These are phyloP conservation scores for Tuta absoluta DNA, from an alignment of 2,888 invertebrate genomes.

Conservation along the genomic window DNA sequence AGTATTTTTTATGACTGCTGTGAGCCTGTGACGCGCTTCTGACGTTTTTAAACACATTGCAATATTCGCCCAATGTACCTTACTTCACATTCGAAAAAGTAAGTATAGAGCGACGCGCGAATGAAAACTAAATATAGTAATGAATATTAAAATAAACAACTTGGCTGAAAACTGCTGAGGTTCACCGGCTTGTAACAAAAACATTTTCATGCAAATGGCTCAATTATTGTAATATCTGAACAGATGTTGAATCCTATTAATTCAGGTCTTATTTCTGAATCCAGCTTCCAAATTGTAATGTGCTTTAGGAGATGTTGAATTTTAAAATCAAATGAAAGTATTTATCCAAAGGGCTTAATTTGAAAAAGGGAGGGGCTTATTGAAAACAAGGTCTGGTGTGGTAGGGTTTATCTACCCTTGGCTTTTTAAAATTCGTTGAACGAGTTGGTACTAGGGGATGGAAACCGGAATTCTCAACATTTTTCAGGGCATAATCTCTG, in stretches of 20 bases:
- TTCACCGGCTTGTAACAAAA: conserved; percentile 1
- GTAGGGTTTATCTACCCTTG: too few relatives aligned
- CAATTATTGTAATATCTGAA: neutral
- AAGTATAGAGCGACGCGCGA: too few relatives aligned
- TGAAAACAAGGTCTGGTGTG: conserved; percentile 13
- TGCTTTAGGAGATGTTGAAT: neutral
- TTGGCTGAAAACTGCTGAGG: too few relatives aligned
- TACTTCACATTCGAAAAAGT: too few relatives aligned
- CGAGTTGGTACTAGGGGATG: neutral
- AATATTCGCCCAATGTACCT: too few relatives aligned
- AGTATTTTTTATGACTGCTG: too few relatives aligned
- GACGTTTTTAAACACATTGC: too few relatives aligned
- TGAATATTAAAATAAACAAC: neutral
- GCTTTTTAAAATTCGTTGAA: conserved; percentile 24
- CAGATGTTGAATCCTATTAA: conserved; percentile 2
- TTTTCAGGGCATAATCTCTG: too few relatives aligned
- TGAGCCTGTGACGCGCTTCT: too few relatives aligned
- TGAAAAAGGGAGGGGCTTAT: conserved; percentile 12
- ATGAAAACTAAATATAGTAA: neutral
- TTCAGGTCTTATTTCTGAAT: conserved; percentile 9
- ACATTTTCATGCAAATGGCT: neutral
- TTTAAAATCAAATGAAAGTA: conserved; percentile 19
- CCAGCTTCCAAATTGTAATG: conserved; percentile 9
- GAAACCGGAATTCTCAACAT: too few relatives aligned
- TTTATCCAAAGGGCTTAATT: conserved; percentile 24